These are phyloP conservation scores for Pogonomyrmex californicus DNA, from an alignment of 1,140 invertebrate species.

Conservation along the genomic window DNA sequence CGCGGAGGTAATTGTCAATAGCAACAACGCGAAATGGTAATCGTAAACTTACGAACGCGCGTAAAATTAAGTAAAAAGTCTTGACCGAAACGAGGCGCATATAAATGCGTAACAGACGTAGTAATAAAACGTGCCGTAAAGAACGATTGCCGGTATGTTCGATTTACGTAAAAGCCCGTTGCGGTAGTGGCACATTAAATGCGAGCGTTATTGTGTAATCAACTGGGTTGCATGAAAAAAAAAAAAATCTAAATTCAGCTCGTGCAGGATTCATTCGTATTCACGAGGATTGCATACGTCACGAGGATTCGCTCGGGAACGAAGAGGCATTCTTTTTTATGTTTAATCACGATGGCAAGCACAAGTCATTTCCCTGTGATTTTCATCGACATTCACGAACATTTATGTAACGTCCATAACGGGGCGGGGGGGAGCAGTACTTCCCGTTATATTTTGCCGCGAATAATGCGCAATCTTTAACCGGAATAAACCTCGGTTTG, in stretches of 20 bases:
- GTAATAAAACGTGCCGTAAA: slow-evolving; percentile 29
- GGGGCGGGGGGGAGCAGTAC: background rate
- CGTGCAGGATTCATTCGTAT: slow-evolving; percentile 42
- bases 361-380: slow-evolving; percentile 46
- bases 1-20: slow-evolving; percentile 4
- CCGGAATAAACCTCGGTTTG: background rate
- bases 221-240: slow-evolving; percentile 28
- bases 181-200: background rate
- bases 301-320: slow-evolving; percentile 5
- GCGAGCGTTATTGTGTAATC: slow-evolving; percentile 58
- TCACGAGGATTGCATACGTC: slow-evolving; percentile 37
- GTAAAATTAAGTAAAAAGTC: slow-evolving; percentile 8
- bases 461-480: slow-evolving; percentile 1
- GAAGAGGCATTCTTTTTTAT: slow-evolving; percentile 38
- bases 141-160: background rate
- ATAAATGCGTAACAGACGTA: background rate
- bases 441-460: slow-evolving; percentile 47
- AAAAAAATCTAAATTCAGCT: slow-evolving; percentile 24
- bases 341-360: slow-evolving; percentile 8
- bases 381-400: slow-evolving; percentile 49
- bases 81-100: slow-evolving; percentile 3
- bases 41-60: background rate
- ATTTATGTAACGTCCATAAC: slow-evolving; percentile 35
- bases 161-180: slow-evolving; percentile 25
- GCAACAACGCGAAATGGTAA: slow-evolving; percentile 15